Conservation (phyloP, 2,888 invertebrate species). For the Lithophane socia region DNA sequence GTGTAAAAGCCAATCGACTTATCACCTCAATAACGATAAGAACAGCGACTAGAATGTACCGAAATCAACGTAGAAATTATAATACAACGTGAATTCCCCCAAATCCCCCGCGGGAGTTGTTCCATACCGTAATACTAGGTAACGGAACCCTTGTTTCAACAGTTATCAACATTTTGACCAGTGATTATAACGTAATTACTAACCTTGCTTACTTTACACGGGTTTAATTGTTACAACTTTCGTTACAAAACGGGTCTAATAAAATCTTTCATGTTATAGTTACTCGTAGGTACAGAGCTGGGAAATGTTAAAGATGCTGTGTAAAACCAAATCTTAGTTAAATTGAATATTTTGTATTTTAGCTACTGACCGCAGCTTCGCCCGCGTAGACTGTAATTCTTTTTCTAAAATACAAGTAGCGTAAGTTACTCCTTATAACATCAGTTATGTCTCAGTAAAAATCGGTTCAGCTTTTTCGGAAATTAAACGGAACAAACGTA, state of each 20-base stretch:
- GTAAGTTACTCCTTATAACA: too few relatives aligned
- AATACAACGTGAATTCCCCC: slow-evolving; percentile 58
- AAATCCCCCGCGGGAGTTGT: slow-evolving; percentile 67
- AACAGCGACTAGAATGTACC: slow-evolving; percentile 38
- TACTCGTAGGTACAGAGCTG: slow-evolving; percentile 20
- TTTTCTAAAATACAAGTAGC: too few relatives aligned
- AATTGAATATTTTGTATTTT: slow-evolving; percentile 3
- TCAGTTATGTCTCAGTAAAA: too few relatives aligned
- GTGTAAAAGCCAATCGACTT: slow-evolving; percentile 28
- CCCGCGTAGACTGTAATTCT: too few relatives aligned
- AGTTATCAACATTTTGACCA: slow-evolving; percentile 70
- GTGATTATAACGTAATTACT: slow-evolving; percentile 69
- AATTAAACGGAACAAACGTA: too few relatives aligned
- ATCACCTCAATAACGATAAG: slow-evolving; percentile 47
- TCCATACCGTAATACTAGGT: slow-evolving; percentile 58
- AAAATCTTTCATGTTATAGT: slow-evolving; percentile 59
- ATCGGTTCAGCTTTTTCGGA: too few relatives aligned
- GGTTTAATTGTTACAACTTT: slow-evolving; percentile 69
- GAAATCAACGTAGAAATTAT: slow-evolving; percentile 62
- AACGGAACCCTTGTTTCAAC: slow-evolving; percentile 67
- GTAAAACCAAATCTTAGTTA: background rate
- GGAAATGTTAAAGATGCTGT: slow-evolving; percentile 37
- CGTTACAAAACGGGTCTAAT: slow-evolving; percentile 63
- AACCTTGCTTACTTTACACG: slow-evolving; percentile 64
- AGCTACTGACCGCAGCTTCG: too few relatives aligned